Percentiles rank a stretch among this genome's conserved stretches.
These are phyloP conservation scores for Zosterops lateralis DNA, from an alignment of 2,113 vertebrate species.

Conservation along the genomic window DNA sequence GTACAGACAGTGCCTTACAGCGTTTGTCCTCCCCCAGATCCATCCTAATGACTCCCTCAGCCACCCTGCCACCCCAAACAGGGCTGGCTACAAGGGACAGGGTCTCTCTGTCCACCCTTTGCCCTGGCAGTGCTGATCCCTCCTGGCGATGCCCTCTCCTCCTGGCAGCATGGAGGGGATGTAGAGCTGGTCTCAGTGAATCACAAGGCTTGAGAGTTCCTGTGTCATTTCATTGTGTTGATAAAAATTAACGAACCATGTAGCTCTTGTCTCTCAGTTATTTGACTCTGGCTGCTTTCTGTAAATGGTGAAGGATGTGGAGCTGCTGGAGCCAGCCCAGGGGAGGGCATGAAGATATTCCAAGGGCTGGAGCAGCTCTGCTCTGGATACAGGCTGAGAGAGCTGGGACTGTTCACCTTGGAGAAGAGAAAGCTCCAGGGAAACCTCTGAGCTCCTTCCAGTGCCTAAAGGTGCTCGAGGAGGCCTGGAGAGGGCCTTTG, in stretches of 20 bases:
- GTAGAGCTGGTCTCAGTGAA: background rate
- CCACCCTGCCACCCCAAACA: background rate
- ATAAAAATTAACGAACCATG: background rate
- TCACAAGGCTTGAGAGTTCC: background rate
- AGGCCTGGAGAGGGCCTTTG: background rate
- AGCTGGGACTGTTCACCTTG: background rate
- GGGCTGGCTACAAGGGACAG: background rate
- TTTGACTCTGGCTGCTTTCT: rapidly evolving
- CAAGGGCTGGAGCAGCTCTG: background rate
- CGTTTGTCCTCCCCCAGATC: background rate
- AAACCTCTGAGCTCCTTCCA: background rate
- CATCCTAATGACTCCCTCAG: background rate
- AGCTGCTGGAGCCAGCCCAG: background rate
- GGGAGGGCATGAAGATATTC: background rate
- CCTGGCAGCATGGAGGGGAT: rapidly evolving
- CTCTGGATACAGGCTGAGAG: background rate
- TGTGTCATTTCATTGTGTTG: rapidly evolving
- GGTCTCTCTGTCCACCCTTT: rapidly evolving
- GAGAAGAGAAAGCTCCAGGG: background rate
- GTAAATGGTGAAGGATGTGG: background rate
- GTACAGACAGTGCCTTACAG: background rate
- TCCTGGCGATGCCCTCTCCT: rapidly evolving
- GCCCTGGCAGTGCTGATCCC: background rate
- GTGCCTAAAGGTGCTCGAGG: background rate
- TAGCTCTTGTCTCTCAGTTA: rapidly evolving